Evolutionary conservation across 2,888 invertebrate genomes (phyloP).

Genomic region (Dasysyrphus albostriatus): DNA sequence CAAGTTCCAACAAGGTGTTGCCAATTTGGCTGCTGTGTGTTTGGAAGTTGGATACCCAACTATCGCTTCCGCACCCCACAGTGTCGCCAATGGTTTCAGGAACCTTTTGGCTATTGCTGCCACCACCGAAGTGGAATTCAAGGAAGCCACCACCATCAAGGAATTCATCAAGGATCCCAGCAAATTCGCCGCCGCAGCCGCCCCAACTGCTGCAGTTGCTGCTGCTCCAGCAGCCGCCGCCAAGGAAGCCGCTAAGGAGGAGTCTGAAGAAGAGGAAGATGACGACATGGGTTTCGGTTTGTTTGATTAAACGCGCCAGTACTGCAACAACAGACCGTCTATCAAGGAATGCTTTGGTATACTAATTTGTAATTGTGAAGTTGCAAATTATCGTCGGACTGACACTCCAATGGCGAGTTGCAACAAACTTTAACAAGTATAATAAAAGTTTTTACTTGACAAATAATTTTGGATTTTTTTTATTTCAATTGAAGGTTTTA

Average conservation of each 20-base stretch:
- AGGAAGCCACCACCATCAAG: slow-evolving; percentile 96
- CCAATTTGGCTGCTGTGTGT: slow-evolving; percentile 96
- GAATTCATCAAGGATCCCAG: slow-evolving; percentile 98
- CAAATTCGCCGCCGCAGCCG: slow-evolving; percentile 91
- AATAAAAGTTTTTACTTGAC: slow-evolving; percentile 69
- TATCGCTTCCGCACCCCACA: slow-evolving; percentile 98
- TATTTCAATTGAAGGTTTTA: background rate
- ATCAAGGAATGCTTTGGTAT: slow-evolving; percentile 46
- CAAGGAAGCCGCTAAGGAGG: slow-evolving; percentile 90
- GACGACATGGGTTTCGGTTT: slow-evolving; percentile 99
- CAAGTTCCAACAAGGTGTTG: slow-evolving; percentile 96
- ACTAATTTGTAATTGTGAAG: slow-evolving; percentile 48
- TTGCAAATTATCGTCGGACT: slow-evolving; percentile 83
- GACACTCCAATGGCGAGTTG: slow-evolving; percentile 83
- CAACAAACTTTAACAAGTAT: slow-evolving; percentile 66
- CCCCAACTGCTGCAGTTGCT: slow-evolving; percentile 85
- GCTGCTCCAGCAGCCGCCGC: slow-evolving; percentile 88
- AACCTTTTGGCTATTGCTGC: slow-evolving; percentile 98
- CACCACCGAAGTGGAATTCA: slow-evolving; percentile 97
- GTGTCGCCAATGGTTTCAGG: slow-evolving; percentile 98
- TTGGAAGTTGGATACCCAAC: slow-evolving; percentile 98
- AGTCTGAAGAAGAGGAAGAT: slow-evolving; percentile 92
- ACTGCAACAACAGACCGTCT: background rate
- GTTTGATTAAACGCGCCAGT: slow-evolving; percentile 88
- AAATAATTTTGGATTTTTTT: background rate